A percentile compares a stretch with the other conserved stretches of the same genome.
Evolutionary conservation across 2,888 invertebrate species (phyloP).

Genomic region (Pheosia gnoma): DNA sequence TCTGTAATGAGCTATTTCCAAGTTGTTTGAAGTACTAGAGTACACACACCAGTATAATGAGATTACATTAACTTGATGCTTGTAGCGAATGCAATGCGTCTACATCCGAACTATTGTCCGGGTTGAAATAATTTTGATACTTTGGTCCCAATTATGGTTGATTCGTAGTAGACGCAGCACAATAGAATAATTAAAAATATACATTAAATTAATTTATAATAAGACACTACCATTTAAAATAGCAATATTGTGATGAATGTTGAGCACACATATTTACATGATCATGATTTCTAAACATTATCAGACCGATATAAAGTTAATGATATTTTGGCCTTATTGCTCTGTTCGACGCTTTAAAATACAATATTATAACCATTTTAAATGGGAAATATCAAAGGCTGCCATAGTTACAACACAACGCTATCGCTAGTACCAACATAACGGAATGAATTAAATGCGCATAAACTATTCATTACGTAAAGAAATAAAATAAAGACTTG

Average conservation of each 20-base stretch:
- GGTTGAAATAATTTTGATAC: slow-evolving; percentile 37
- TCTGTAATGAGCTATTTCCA: no score
- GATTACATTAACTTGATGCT: slow-evolving; percentile 23
- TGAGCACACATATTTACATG: slow-evolving; percentile 2
- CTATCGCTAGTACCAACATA: background rate
- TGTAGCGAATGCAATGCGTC: slow-evolving; percentile 19
- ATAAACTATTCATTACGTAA: background rate
- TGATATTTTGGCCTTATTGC: slow-evolving; percentile 1
- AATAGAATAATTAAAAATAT: slow-evolving; percentile 12
- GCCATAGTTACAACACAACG: slow-evolving; percentile 8
- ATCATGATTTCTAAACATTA: slow-evolving; percentile 10
- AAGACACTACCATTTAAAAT: slow-evolving; percentile 20
- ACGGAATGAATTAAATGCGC: slow-evolving; percentile 28
- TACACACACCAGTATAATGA: background rate
- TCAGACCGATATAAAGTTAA: slow-evolving; percentile 6
- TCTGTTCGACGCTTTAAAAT: slow-evolving; percentile 2
- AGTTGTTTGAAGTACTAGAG: no score
- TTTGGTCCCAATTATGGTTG: slow-evolving; percentile 59
- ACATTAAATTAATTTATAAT: slow-evolving; percentile 26
- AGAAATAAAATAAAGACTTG: background rate
- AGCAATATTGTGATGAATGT: slow-evolving; percentile 25
- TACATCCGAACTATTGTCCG: slow-evolving; percentile 9
- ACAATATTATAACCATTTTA: slow-evolving; percentile 9
- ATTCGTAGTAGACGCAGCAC: slow-evolving; percentile 26
- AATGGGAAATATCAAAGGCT: slow-evolving; percentile 6